Conservation (phyloP, 2,888 invertebrate species). For the Cremastinae sp. region DNA sequence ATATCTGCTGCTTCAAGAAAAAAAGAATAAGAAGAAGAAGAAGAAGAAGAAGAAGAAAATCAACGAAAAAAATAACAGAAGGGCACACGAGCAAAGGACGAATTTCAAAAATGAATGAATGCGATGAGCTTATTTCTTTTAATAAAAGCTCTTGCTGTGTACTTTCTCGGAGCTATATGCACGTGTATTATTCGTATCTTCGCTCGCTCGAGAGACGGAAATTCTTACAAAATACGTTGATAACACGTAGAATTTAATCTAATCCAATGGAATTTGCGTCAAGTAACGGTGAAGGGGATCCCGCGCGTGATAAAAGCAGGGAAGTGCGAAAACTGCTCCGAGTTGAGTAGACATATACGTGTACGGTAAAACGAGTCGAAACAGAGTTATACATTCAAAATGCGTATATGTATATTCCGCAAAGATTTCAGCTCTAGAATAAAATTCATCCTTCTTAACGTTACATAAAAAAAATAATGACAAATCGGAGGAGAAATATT, state of each 20-base stretch:
- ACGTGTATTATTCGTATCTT: conserved; percentile 3
- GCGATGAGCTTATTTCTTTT: conserved; percentile 53
- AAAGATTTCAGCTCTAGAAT: too few relatives aligned
- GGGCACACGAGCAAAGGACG: too few relatives aligned
- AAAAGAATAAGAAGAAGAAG: background rate
- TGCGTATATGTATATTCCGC: too few relatives aligned
- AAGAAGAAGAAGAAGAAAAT: conserved; percentile 10
- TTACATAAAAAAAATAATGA: too few relatives aligned
- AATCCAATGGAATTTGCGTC: conserved; percentile 58
- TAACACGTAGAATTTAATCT: conserved; percentile 61
- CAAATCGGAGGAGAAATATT: too few relatives aligned
- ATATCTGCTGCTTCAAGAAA: conserved; percentile 20
- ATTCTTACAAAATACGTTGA: conserved; percentile 54
- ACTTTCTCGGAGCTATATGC: conserved; percentile 11
- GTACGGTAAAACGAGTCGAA: conserved; percentile 34
- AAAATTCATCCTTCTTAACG: too few relatives aligned
- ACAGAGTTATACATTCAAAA: too few relatives aligned
- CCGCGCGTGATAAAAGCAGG: conserved; percentile 31
- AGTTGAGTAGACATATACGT: conserved; percentile 9
- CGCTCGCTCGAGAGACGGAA: background rate
- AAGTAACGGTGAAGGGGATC: conserved; percentile 25
- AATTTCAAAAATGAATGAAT: conserved; percentile 11
- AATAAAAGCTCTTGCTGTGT: conserved; percentile 47
- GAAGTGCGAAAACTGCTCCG: conserved; percentile 53
- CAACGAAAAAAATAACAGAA: too few relatives aligned